Evolutionary conservation across 2,113 vertebrate genomes (phyloP).

Genomic region (Machaerirhynchus nigripectus): DNA sequence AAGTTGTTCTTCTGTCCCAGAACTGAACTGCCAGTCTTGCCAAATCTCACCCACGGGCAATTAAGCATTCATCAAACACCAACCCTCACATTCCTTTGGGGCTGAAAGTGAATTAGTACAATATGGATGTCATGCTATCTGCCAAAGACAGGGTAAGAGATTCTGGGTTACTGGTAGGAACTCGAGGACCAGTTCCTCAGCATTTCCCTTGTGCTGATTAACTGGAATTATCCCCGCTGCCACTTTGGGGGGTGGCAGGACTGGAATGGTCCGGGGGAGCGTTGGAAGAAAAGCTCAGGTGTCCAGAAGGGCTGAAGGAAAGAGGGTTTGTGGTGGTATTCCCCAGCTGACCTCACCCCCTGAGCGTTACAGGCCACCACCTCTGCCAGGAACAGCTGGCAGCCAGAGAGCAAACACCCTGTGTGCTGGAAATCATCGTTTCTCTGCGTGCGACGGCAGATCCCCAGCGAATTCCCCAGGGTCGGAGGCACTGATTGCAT

Average conservation of each 20-base stretch:
- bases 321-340: background rate
- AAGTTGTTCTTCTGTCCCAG: background rate
- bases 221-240: background rate
- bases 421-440: background rate
- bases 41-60: background rate
- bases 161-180: background rate
- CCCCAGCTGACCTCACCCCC: background rate
- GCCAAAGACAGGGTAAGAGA: background rate
- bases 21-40: background rate
- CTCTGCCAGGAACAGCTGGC: no score
- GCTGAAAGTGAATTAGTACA: background rate
- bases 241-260: background rate
- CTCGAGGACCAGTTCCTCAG: background rate
- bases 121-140: background rate
- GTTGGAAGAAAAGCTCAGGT: background rate
- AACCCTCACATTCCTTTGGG: background rate
- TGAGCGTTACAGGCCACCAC: no score
- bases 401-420: background rate
- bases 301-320: background rate
- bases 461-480: background rate
- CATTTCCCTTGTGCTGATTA: background rate
- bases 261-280: accelerated
- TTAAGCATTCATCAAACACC: background rate
- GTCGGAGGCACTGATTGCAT: background rate
- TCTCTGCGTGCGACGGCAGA: accelerated